Conservation (phyloP, 2,113 vertebrate species). For the Hipposideros armiger region DNA sequence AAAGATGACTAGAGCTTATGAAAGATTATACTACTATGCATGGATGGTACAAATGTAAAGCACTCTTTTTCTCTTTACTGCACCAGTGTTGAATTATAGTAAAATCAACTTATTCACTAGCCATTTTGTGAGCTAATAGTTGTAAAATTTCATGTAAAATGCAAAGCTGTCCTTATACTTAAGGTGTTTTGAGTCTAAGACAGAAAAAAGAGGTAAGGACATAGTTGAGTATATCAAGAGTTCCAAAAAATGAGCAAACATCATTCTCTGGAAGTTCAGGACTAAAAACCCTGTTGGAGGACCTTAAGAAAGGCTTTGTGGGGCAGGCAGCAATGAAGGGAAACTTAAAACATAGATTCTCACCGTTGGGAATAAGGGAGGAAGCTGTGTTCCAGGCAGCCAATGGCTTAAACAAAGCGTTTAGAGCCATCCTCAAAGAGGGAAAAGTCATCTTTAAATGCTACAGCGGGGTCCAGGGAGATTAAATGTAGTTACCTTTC, state of each 20-base stretch:
- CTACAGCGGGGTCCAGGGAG: neutral
- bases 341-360: neutral
- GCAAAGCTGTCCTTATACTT: neutral
- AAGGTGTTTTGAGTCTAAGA: neutral
- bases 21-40: neutral
- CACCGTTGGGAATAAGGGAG: neutral
- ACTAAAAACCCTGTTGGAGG: neutral
- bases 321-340: neutral
- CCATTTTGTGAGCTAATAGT: neutral
- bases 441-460: neutral
- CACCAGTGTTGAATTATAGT: neutral
- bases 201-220: neutral
- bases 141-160: neutral
- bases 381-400: neutral
- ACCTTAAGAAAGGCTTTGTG: neutral
- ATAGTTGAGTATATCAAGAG: neutral
- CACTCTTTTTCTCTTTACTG: neutral
- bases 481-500: neutral
- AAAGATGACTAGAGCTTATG: neutral
- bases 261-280: neutral
- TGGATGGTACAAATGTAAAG: neutral
- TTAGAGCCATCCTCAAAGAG: neutral
- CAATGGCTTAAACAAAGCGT: neutral
- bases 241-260: neutral
- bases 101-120: neutral